Evolutionary conservation across 2,797 vertebrate species (phyloP), one percentile per base, ranked within the genome.

Genomic region (Gymnocypris eckloni): DNA sequence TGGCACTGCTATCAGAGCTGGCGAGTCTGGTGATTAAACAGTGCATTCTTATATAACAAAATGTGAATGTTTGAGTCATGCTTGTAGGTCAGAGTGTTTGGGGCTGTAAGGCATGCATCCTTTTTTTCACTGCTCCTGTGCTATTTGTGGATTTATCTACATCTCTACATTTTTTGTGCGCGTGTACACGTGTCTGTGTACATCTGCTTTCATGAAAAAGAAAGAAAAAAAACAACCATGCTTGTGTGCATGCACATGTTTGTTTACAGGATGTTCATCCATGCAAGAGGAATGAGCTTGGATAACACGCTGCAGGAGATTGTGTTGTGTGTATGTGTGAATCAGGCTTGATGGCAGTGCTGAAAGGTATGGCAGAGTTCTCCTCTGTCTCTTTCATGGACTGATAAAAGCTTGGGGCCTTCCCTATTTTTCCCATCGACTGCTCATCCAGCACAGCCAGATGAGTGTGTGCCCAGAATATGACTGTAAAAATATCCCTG

Each of bases 1-100:
- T 86, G 89, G 93, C 90, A 92, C 87, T 91, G 89, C 92, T 92
- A 90, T 92, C 84, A 91, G 87, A 90, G 84, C 87, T 89, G 84
- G 90, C 89, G 87, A 88, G 86, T 89, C 87, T 89, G 92, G 82
- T 84, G 86, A 88, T 90, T 86, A 86, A 85, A 87, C 79, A 2
- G 4, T 77, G 85, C 87, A 22, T 22, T 50, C 86, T 93, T 92
- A 89, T 90, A 82, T 90, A 92, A 92, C 91, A 89, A 90, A 87
- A 92, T 92, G 90, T 91, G 90, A 90, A 89, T 88, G 91, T 92
- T 87, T 91, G 91, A 92, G 92, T 94, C 94, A 94, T 90, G 83
- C 88, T 88, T 91, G 86, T 9, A 71, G 48, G 79, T 70, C 79
- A 81, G 45, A 70, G 48, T 41, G 48, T 71, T 69, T n/a, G 12